Evolutionary conservation across 1,140 invertebrate genomes (phyloP).

Genomic region (Parasteatoda tepidariorum): DNA sequence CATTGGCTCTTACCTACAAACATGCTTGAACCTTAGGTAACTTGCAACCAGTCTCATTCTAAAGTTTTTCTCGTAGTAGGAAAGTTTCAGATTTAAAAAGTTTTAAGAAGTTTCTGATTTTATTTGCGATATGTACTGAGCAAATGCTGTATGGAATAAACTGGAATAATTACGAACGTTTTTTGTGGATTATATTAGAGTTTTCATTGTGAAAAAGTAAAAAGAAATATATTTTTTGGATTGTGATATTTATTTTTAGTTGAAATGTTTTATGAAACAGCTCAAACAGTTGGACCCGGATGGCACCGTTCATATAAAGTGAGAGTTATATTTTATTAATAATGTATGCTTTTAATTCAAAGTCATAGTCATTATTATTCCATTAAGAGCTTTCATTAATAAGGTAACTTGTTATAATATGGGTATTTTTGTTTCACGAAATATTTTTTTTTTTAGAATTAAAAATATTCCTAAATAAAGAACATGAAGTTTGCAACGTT

Average conservation of each 20-base stretch:
- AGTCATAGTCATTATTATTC: too few relatives aligned
- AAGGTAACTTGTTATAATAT: too few relatives aligned
- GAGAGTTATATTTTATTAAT: too few relatives aligned
- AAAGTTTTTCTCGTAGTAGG: too few relatives aligned
- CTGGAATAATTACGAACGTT: background rate
- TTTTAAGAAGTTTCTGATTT: too few relatives aligned
- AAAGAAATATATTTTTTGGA: background rate
- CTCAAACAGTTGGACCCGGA: constrained; percentile 41
- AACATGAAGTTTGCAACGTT: too few relatives aligned
- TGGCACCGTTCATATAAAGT: constrained; percentile 50
- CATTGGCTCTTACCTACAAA: constrained; percentile 12
- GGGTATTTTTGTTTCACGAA: too few relatives aligned
- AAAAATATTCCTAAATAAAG: too few relatives aligned
- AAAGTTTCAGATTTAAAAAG: too few relatives aligned
- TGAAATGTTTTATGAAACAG: constrained; percentile 49
- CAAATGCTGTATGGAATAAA: background rate
- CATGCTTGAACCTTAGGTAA: background rate
- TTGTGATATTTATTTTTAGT: background rate
- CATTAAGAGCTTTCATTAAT: too few relatives aligned
- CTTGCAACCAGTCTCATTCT: background rate
- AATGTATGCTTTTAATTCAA: too few relatives aligned
- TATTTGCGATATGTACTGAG: background rate
- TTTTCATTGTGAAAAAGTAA: background rate
- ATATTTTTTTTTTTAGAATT: too few relatives aligned
- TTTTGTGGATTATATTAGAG: background rate